phyloP scores from a whole-genome alignment of 2,113 vertebrate species.

The Tupaia chinensis region DNA sequence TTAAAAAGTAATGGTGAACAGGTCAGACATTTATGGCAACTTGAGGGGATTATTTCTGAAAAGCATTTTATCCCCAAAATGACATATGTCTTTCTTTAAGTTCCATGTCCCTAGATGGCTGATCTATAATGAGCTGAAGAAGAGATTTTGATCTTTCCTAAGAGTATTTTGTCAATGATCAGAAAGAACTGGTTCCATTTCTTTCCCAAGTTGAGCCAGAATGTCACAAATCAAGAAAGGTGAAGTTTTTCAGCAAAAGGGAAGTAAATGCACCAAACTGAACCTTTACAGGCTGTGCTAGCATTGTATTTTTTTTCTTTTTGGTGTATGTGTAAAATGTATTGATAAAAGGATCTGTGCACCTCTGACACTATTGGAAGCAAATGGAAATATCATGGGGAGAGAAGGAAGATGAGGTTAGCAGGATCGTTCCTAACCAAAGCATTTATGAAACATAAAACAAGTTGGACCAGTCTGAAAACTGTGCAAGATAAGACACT shows the following conservation, averaged over 20 bases:
- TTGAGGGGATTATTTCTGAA: slow-evolving; percentile 39
- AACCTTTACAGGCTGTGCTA: slow-evolving; percentile 23
- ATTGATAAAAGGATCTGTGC: slow-evolving; percentile 54
- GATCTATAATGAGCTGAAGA: slow-evolving; percentile 63
- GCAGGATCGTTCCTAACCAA: slow-evolving; percentile 4
- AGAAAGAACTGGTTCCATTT: slow-evolving; percentile 62
- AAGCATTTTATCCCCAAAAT: background rate
- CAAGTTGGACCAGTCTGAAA: slow-evolving; percentile 29
- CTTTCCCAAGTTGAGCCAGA: slow-evolving; percentile 57
- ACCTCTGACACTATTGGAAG: slow-evolving; percentile 40
- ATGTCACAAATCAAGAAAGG: slow-evolving; percentile 67
- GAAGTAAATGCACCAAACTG: slow-evolving; percentile 3
- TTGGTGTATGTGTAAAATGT: slow-evolving; percentile 8
- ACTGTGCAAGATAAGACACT: background rate
- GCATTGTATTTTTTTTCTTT: slow-evolving; percentile 10
- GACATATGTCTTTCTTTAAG: background rate
- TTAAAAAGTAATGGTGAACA: background rate
- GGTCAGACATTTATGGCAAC: background rate
- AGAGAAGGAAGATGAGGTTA: slow-evolving; percentile 49
- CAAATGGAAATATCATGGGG: slow-evolving; percentile 53
- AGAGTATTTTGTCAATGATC: slow-evolving; percentile 68
- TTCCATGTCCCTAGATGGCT: background rate
- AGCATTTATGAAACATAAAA: slow-evolving; percentile 56
- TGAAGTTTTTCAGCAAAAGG: slow-evolving; percentile 50
- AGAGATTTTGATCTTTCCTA: slow-evolving; percentile 68